These are phyloP conservation scores for Smittia sp. DNA, from an alignment of 2,888 invertebrate genomes.

Conservation along the genomic window DNA sequence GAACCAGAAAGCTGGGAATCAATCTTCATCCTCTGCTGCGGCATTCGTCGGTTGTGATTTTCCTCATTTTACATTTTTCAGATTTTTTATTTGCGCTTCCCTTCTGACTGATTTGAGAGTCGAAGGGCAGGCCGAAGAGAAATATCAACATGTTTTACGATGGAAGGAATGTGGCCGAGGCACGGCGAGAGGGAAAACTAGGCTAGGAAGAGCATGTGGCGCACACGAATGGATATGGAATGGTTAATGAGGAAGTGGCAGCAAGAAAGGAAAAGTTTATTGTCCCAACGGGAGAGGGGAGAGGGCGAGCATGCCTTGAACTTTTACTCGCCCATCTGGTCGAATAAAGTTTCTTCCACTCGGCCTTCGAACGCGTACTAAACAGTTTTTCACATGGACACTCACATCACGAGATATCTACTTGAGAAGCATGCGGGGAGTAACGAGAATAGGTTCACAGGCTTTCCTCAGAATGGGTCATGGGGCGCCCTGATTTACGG, in stretches of 20 bases:
- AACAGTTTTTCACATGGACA: constrained; percentile 1
- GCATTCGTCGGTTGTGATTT: constrained; percentile 2
- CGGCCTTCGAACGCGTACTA: background rate
- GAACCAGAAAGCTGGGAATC: background rate
- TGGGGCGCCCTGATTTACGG: constrained; percentile 10
- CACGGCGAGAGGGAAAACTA: too few relatives aligned
- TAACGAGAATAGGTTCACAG: background rate
- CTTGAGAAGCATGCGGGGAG: background rate
- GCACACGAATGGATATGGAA: background rate
- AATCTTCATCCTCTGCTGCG: background rate
- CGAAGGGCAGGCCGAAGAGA: background rate
- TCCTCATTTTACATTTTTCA: constrained; percentile 3
- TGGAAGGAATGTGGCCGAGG: background rate
- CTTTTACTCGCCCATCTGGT: constrained; percentile 11
- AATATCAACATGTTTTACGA: constrained; percentile 14
- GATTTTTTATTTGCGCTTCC: background rate
- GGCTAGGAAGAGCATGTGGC: background rate
- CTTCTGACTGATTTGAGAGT: background rate
- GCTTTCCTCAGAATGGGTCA: background rate
- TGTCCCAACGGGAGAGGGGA: background rate
- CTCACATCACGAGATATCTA: background rate
- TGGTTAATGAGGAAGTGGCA: constrained; percentile 13
- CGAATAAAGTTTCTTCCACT: background rate
- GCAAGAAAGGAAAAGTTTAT: background rate
- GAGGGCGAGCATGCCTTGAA: background rate